phyloP scores from a whole-genome alignment of 2,797 vertebrate genomes.

The Mareca penelope region DNA sequence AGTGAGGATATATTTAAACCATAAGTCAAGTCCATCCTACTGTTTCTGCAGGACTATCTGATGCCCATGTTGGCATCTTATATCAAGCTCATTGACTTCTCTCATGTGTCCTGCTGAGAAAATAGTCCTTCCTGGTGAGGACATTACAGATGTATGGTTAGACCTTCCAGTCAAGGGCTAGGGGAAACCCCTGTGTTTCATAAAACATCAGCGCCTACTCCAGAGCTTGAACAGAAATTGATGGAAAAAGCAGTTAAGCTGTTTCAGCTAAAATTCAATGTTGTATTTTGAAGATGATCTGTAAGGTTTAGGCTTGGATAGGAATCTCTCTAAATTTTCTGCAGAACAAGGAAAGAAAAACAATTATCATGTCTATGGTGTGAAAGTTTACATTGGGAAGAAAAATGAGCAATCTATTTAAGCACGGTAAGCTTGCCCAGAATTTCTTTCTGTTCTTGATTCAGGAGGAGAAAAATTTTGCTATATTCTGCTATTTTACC shows the following conservation, averaged over 20 bases:
- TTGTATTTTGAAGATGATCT: background rate
- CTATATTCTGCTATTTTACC: background rate
- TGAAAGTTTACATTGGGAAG: background rate
- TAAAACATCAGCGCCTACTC: background rate
- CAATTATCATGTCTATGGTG: rapidly evolving
- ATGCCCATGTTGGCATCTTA: background rate
- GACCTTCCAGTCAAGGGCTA: background rate
- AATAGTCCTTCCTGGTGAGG: background rate
- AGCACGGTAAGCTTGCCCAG: background rate
- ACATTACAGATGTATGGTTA: background rate
- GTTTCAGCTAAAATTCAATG: background rate
- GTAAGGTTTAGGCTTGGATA: background rate
- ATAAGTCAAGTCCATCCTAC: background rate
- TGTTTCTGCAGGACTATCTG: background rate
- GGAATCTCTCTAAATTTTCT: background rate
- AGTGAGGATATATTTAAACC: background rate
- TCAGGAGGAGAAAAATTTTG: background rate
- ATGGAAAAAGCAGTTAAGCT: background rate
- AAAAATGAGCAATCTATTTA: background rate
- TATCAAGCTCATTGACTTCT: background rate
- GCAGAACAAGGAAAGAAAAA: background rate
- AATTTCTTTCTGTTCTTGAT: background rate
- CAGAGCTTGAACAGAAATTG: background rate
- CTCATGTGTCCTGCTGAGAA: background rate
- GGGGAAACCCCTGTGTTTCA: background rate